These are phyloP conservation scores for Phalacrocorax carbo DNA, from an alignment of 2,113 vertebrate species.

Conservation along the genomic window DNA sequence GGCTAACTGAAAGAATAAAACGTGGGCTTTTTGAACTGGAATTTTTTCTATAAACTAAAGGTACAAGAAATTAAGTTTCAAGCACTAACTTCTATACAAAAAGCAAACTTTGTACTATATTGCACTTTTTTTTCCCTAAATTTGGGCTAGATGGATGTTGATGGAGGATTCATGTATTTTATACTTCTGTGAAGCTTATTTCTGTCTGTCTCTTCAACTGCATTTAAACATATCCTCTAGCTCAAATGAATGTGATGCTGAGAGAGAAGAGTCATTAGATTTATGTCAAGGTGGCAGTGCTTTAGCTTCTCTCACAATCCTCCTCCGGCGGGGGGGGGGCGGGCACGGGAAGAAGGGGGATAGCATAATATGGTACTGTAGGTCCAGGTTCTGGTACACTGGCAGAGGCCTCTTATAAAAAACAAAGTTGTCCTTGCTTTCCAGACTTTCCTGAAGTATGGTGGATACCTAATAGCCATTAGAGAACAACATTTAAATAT, in stretches of 20 bases:
- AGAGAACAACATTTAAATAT: slow-evolving; percentile 19
- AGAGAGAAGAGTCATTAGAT: neutral
- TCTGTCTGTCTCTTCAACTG: neutral
- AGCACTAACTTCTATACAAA: neutral
- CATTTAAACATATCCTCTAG: neutral
- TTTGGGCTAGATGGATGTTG: neutral
- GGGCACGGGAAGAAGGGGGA: no score
- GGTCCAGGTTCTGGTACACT: neutral
- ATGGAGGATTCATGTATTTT: neutral
- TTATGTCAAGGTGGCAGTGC: neutral
- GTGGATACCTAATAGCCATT: neutral
- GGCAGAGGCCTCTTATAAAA: neutral
- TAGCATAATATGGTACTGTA: neutral
- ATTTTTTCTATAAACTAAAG: neutral
- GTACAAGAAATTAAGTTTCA: neutral
- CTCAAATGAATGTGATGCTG: neutral
- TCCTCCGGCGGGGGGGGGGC: neutral
- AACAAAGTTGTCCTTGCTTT: neutral
- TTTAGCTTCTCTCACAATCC: neutral
- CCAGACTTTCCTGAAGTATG: neutral
- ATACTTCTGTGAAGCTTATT: neutral
- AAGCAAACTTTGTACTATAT: neutral
- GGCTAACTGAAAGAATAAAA: neutral
- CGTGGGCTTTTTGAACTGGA: neutral
- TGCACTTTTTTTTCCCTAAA: neutral